Conservation (phyloP, 2,888 invertebrate species). For the Agrochola macilenta region DNA sequence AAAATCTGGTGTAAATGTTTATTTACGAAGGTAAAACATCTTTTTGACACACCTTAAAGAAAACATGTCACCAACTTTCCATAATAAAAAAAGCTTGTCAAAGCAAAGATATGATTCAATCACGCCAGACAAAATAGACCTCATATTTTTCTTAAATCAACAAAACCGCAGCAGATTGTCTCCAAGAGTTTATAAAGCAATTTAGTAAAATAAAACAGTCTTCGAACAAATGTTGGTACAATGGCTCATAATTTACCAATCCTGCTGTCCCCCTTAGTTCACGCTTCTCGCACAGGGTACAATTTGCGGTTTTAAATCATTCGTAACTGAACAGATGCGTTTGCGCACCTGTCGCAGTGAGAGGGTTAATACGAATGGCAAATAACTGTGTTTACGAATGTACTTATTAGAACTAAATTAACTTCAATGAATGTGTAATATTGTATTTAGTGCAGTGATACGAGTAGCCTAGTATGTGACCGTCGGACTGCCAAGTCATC, state of each 20-base stretch:
- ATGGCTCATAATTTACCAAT: slow-evolving; percentile 50
- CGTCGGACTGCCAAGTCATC: no score
- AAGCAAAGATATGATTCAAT: slow-evolving; percentile 6
- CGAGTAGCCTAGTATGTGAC: no score
- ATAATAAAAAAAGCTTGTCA: not conserved
- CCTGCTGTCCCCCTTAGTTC: slow-evolving; percentile 64
- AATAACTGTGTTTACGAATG: slow-evolving; percentile 37
- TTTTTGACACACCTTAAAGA: not conserved
- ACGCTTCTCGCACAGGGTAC: slow-evolving; percentile 71
- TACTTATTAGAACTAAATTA: not conserved
- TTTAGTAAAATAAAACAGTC: slow-evolving; percentile 42
- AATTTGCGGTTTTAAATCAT: slow-evolving; percentile 84
- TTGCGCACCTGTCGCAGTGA: slow-evolving; percentile 72
- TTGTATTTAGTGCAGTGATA: not conserved
- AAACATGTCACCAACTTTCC: not conserved
- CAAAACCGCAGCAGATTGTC: slow-evolving; percentile 36
- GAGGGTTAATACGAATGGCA: slow-evolving; percentile 48
- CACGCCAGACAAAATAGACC: not conserved
- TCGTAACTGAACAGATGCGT: slow-evolving; percentile 76
- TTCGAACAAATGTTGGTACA: slow-evolving; percentile 19
- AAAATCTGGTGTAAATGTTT: not conserved
- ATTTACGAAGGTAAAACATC: not conserved
- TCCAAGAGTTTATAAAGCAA: slow-evolving; percentile 36
- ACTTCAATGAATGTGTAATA: not conserved
- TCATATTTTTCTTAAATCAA: slow-evolving; percentile 8